phyloP scores from a whole-genome alignment of 2,797 vertebrate species.

The Pseudomugil gertrudae region DNA sequence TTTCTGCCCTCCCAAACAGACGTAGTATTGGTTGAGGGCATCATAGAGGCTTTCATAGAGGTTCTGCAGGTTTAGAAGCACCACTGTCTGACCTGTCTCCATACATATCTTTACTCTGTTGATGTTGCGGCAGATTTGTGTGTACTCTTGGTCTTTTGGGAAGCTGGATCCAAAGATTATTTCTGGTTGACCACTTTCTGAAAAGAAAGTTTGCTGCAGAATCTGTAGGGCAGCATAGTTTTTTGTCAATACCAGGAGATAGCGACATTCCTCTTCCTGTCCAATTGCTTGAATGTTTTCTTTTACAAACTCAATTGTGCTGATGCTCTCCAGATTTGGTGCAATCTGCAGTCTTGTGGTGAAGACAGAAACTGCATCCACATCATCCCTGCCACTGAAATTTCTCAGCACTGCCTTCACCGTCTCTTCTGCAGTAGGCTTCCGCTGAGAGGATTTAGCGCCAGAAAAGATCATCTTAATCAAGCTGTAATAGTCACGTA shows the following conservation, averaged over 20 bases:
- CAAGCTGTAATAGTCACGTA: slow-evolving; percentile 97
- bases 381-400: slow-evolving; percentile 90
- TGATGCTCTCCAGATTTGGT: slow-evolving; percentile 78
- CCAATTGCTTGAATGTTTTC: slow-evolving; percentile 85
- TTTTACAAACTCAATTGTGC: slow-evolving; percentile 84
- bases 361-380: slow-evolving; percentile 86
- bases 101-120: slow-evolving; percentile 97
- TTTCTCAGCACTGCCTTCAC: slow-evolving; percentile 89
- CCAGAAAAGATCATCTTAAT: slow-evolving; percentile 94
- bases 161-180: slow-evolving; percentile 98
- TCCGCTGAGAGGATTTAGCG: slow-evolving; percentile 74
- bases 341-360: slow-evolving; percentile 59
- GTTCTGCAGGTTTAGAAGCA: slow-evolving; percentile 95
- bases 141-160: slow-evolving; percentile 95
- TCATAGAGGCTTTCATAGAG: slow-evolving; percentile 98
- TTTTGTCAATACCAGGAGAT: slow-evolving; percentile 92
- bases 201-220: slow-evolving; percentile 88
- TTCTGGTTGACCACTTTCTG: slow-evolving; percentile 85
- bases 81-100: slow-evolving; percentile 92
- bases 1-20: slow-evolving; percentile 92
- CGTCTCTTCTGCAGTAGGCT: slow-evolving; percentile 79
- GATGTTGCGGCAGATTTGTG: slow-evolving; percentile 95
- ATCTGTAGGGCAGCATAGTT: slow-evolving; percentile 94
- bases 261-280: slow-evolving; percentile 89
- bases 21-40: slow-evolving; percentile 97